Base-by-base conservation (phyloP, 2,113 vertebrate genomes). In the Neolamprologus sp. region DNA sequence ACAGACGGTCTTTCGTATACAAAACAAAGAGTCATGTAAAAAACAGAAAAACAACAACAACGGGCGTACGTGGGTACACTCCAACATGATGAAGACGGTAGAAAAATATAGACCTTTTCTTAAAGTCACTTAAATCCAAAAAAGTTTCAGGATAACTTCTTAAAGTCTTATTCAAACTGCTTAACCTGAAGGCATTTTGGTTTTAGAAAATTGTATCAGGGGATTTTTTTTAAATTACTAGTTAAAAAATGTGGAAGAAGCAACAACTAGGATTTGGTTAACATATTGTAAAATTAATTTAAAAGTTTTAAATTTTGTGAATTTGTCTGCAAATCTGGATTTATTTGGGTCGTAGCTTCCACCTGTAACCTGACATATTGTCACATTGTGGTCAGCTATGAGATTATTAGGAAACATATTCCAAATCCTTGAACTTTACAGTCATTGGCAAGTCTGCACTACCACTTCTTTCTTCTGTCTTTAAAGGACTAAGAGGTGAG, bases 181-280 rank as follows among this genome's bases (percentile, higher is more conserved):
- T 81, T 87, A 75, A 93, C 89, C 88, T 84, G 83, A 96, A 96
- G 95, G 95, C 95, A 96, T 93, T 95, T 88, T 93, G 92, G 93
- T 93, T 92, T 92, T 80, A 87, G 60, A 79, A 81, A 93, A 75
- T 84, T 60, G 53, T 83, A 81, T 42, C 79, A 90, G 87, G 89
- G 28, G 17, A 7, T 10, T 28, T 90, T 92, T 89, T 84, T 37
- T 21, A 16, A 28, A 79, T 81, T 42, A 53, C 45, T 14, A 9
- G 71, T 42, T 87, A 19, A 82, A 63, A 63, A 88, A 91, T 90
- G 40, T 85, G 35, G 63, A 79, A 73, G 80, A 90, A 14, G 51
- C 9, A 88, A 45, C 42, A 82, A 85, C 49, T 89, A 71, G 42
- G 87, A 89, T 84, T 83, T 82, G n/a, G 60, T 65, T 42, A 9